Percentiles rank a stretch among this genome's conserved stretches.
These are phyloP conservation scores for Tupaia tana DNA, from an alignment of 2,113 vertebrate genomes.

Conservation along the genomic window DNA sequence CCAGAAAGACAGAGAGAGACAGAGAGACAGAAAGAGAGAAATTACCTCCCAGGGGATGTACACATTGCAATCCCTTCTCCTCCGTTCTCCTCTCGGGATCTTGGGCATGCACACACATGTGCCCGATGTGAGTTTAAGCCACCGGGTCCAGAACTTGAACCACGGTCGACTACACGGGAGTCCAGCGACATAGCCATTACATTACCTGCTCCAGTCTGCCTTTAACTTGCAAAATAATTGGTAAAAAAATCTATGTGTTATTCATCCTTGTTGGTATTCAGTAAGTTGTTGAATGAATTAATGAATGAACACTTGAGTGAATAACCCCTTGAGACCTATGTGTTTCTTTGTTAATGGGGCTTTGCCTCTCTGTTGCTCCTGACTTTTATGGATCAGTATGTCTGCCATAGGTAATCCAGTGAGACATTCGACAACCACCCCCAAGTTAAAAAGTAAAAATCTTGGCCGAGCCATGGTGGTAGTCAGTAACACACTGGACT, in stretches of 20 bases:
- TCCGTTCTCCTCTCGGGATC: too few relatives aligned
- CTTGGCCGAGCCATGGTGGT: too few relatives aligned
- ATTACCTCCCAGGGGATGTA: too few relatives aligned
- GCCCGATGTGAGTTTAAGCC: too few relatives aligned
- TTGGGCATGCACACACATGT: too few relatives aligned
- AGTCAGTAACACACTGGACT: too few relatives aligned
- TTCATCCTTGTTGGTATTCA: background rate
- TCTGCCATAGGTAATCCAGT: background rate
- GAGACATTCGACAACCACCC: background rate
- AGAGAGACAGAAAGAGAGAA: too few relatives aligned
- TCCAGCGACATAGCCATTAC: too few relatives aligned
- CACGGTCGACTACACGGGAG: too few relatives aligned
- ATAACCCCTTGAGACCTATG: background rate
- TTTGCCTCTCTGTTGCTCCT: background rate
- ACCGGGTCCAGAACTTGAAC: too few relatives aligned
- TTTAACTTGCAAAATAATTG: background rate
- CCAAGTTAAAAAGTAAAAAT: background rate
- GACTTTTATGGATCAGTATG: background rate
- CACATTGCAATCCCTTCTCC: too few relatives aligned
- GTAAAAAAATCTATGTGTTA: background rate
- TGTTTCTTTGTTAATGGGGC: background rate
- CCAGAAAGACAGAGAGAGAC: too few relatives aligned
- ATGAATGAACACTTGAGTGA: background rate
- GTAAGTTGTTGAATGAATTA: conserved; percentile 31
- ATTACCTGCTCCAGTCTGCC: background rate